Evolutionary conservation across 2,888 invertebrate genomes (phyloP).

Genomic region (Athripsodes cinereus): DNA sequence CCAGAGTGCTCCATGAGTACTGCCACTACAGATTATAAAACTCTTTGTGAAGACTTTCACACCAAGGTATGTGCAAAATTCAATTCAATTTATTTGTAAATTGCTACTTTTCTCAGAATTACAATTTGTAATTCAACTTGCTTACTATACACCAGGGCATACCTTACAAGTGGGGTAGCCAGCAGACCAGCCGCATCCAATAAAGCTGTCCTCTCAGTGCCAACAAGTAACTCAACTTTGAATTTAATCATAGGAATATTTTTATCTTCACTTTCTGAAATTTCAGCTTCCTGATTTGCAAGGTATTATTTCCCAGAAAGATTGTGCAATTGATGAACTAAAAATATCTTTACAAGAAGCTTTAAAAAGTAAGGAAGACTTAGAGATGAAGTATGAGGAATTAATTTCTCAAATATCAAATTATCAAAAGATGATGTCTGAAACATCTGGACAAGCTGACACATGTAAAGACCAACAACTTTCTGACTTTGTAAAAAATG

Average conservation of each 20-base stretch:
- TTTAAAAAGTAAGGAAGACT: conserved; percentile 52
- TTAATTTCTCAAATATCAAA: conserved; percentile 54
- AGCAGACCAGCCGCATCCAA: too few relatives aligned
- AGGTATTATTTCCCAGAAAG: conserved; percentile 60
- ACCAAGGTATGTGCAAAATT: conserved; percentile 61
- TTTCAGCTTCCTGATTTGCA: conserved; percentile 68
- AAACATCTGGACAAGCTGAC: conserved; percentile 40
- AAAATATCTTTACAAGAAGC: conserved; percentile 65
- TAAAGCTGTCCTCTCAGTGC: too few relatives aligned
- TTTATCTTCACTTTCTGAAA: too few relatives aligned
- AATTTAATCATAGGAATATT: too few relatives aligned
- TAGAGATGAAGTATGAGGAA: conserved; percentile 56
- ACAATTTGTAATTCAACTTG: too few relatives aligned
- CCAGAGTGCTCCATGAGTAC: conserved; percentile 44
- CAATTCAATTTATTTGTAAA: neutral
- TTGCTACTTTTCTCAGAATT: too few relatives aligned
- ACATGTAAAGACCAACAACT: conserved; percentile 40
- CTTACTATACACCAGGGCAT: too few relatives aligned
- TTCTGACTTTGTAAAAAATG: conserved; percentile 46
- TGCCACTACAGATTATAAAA: conserved; percentile 65
- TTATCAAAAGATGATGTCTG: conserved; percentile 40
- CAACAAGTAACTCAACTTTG: too few relatives aligned
- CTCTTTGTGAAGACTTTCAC: conserved; percentile 63
- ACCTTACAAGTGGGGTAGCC: too few relatives aligned
- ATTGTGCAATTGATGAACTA: conserved; percentile 65